Base-by-base conservation (phyloP, 2,113 vertebrate genomes). In the Micronycteris hirsuta region DNA sequence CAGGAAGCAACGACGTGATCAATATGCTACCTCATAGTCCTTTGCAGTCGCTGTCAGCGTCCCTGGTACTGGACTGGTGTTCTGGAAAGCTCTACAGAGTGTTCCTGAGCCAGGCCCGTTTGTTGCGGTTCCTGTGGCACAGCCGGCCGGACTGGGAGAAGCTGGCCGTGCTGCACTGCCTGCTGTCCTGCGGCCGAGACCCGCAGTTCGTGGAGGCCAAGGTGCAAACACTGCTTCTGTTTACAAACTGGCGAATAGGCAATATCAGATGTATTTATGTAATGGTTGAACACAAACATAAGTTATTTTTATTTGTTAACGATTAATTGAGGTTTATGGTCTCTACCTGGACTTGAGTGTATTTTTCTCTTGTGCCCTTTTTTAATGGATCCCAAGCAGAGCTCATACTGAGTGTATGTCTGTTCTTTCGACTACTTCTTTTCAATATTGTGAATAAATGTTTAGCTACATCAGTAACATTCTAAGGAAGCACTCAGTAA, bases 131-230 rank as follows among this genome's bases (percentile, higher is more conserved):
- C 33, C 98, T 99, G 0, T 92, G 96, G 96, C 96, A 85, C 65
- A 97, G 98, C 70, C 90, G 86, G 90, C 97, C 1, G 3, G 99
- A 99, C 95, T 98, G 97, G 1, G 99, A 99, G 90, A 98, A 98
- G 73, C 74, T 99, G 97, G 99, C 99, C 2, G 98, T 98, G 1
- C 97, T 99, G 89, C 99, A 99, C 96, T 99, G 99, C 97, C 95
- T 99, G 71, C 98, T 99, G 67, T 97, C 99, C 15, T 98, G 99
- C 92, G 95, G 98, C 2, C 85, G 0, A 24, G 96, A 96, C 28
- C 61, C 89, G 0, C 83, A n/a, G 70, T 86, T 96, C 43, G 91
- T 97, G 81, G 98, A 99, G 98, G 96, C 45, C 52, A 97, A 98
- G 98, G 99, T 99, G 81, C 45, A 97, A 52, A 19, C 4, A 36